Evolutionary conservation across 2,113 vertebrate genomes (phyloP), one percentile per base, ranked within the genome.

Genomic region (Poicephalus meyeri): DNA sequence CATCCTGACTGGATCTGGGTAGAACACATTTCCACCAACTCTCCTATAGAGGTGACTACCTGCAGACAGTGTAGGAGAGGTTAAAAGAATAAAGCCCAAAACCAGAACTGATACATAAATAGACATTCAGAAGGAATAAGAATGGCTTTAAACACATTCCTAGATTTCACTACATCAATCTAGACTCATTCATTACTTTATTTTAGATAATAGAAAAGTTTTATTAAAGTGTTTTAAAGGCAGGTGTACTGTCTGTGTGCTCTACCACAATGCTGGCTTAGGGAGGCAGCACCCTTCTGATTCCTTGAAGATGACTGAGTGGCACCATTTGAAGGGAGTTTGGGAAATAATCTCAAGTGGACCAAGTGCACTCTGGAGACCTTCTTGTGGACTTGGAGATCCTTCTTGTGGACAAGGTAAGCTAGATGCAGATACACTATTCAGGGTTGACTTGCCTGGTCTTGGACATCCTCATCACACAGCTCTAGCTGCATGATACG

Each of bases 401-500:
- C 17, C 28, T 26, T 61, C 49, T 41, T 39, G n/a, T 11, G 17
- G 15, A 19, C 20, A 60, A 7, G 7, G n/a, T 47, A 84, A 47
- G 46, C 4, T 61, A 74, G 47, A 39, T 10, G 55, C 23, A 64
- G 44, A 52, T 8, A 69, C 3, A 2, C 1, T 16, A 28, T 42
- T 52, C 26, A 42, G 4, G 60, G 49, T 42, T 53, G 55, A 95
- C 97, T 97, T 79, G 98, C 99, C 99, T 99, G 99, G 96, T 99
- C 99, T 96, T 99, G 99, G 10, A 99, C 99, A 3, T 99, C 99
- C 77, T 99, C 99, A 14, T 99, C 99, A 25, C 99, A 99, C 26
- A 99, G 97, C 96, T 99, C 99, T 86, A 99, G 98, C 97, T 99
- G 99, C 99, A 99, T 99, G 91, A 99, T 99, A 56, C 98, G 99